Evolutionary conservation across 2,888 invertebrate genomes (phyloP), one percentile per base, ranked within the genome.

Genomic region (Drosophila anomalata): DNA sequence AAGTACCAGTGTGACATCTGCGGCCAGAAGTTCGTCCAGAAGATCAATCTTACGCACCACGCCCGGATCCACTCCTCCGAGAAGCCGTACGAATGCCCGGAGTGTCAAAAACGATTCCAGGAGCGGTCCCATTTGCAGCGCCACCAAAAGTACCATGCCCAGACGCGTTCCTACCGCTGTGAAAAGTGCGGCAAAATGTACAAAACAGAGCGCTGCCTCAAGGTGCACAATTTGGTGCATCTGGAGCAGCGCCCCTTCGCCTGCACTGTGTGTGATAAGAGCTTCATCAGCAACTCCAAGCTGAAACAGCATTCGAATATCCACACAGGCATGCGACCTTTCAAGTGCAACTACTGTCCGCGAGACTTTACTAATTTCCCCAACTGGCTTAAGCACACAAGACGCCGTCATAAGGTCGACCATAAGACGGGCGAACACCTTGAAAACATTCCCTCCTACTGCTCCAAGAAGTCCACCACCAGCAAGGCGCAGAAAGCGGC

Each of bases 241-340:
- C 90, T 93, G 1, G 92, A 92, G 63, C 92, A 92, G 61, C 90
- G 93, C 26, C 93, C 93, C 0, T 93, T 93, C 72, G 92, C 93
- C 0, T 94, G 94, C 77, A 91, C 90, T 12, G 92, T 93, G 57
- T 94, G 94, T 84, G 92, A 91, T 60, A 94, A 94, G 84, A 93
- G 93, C n/a, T 94, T 94, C 75, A 91, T 94, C 20, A 93, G 93
- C 75, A 93, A 93, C 76, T 93, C 93, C 3, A 94, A 94, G 81
- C 87, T 94, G 24, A 93, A 93, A 89, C 93, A 94, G 88, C 94
- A 94, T 82, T 92, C 92, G 62, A 94, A 94, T 76, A 93, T 93
- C 58, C 94, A 94, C 76, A 93, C 93, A 0, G 93, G 91, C 3
- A 93, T 93, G 81, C 90, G 93, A 6, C 94, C 94, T 0, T 93